These are phyloP conservation scores for Tor tambroides DNA, from an alignment of 2,113 vertebrate species.

Conservation along the genomic window DNA sequence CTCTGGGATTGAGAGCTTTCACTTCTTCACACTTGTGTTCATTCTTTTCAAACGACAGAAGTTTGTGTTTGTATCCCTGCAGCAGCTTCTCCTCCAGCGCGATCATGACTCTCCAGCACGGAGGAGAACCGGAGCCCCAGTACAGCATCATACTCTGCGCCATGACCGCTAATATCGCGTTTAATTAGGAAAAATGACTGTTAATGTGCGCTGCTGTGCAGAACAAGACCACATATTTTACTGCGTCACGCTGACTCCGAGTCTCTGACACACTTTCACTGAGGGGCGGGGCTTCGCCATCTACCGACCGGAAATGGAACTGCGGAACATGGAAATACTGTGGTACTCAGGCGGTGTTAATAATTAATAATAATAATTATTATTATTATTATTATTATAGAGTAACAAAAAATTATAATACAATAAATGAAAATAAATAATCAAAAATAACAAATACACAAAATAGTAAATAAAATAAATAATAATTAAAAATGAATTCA, in stretches of 20 bases:
- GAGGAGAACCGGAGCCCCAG: conserved; percentile 77
- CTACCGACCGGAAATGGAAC: not conserved
- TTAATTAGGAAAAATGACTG: not conserved
- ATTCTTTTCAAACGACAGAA: conserved; percentile 72
- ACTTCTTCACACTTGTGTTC: conserved; percentile 73
- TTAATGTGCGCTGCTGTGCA: not conserved
- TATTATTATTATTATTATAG: no score
- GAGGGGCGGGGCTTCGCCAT: not conserved
- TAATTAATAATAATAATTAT: no score
- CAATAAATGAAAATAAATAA: no score
- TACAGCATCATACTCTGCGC: conserved; percentile 71
- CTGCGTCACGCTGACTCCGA: not conserved
- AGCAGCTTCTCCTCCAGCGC: conserved; percentile 77
- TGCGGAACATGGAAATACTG: not conserved
- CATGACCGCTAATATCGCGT: conserved; percentile 57
- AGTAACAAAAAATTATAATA: no score
- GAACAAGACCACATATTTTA: not conserved
- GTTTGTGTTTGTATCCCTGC: conserved; percentile 69
- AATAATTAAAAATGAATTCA: no score
- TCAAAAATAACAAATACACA: no score
- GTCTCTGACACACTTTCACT: not conserved
- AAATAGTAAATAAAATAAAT: no score
- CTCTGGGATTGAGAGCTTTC: conserved; percentile 72
- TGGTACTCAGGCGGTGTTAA: no score
- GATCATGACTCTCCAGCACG: conserved; percentile 78